phyloP scores from a whole-genome alignment of 2,888 invertebrate species.

The Leptogaster cylindrica region DNA sequence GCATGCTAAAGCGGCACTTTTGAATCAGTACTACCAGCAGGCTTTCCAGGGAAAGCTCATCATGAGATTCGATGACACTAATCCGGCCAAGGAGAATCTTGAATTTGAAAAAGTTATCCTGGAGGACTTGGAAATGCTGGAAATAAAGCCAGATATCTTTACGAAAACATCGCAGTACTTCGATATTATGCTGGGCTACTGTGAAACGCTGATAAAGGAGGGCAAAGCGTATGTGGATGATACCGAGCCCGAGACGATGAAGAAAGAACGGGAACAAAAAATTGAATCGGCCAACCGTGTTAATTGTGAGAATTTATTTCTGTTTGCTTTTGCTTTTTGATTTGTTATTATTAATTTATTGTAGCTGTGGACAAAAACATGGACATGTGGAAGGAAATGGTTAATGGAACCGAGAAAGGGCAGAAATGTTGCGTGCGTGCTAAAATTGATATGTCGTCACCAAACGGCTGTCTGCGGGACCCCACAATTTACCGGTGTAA shows the following conservation, averaged over 20 bases:
- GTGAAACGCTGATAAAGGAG: slow-evolving; percentile 84
- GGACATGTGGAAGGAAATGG: slow-evolving; percentile 94
- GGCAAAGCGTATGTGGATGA: slow-evolving; percentile 97
- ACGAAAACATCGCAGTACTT: slow-evolving; percentile 98
- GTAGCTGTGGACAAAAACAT: slow-evolving; percentile 86
- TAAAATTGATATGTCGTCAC: slow-evolving; percentile 95
- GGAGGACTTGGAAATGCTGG: slow-evolving; percentile 88
- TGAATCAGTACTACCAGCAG: slow-evolving; percentile 97
- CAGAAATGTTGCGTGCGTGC: slow-evolving; percentile 93
- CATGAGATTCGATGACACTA: slow-evolving; percentile 99
- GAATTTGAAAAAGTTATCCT: slow-evolving; percentile 97
- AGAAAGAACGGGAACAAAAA: slow-evolving; percentile 89
- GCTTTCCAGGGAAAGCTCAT: slow-evolving; percentile 92
- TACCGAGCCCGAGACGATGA: slow-evolving; percentile 94
- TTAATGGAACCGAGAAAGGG: slow-evolving; percentile 78
- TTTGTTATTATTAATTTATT: neutral
- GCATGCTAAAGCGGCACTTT: slow-evolving; percentile 97
- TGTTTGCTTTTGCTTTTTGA: neutral
- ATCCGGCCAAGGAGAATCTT: slow-evolving; percentile 97
- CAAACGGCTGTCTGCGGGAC: slow-evolving; percentile 96
- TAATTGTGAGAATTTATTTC: slow-evolving; percentile 70
- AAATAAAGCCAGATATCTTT: slow-evolving; percentile 90
- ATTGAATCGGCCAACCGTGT: slow-evolving; percentile 82
- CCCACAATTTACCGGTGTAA: slow-evolving; percentile 99
- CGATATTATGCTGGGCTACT: slow-evolving; percentile 85